Percentiles rank a stretch among this genome's conserved stretches.
Conservation (phyloP, 2,888 invertebrate genomes). For the Rotaria socialis region DNA sequence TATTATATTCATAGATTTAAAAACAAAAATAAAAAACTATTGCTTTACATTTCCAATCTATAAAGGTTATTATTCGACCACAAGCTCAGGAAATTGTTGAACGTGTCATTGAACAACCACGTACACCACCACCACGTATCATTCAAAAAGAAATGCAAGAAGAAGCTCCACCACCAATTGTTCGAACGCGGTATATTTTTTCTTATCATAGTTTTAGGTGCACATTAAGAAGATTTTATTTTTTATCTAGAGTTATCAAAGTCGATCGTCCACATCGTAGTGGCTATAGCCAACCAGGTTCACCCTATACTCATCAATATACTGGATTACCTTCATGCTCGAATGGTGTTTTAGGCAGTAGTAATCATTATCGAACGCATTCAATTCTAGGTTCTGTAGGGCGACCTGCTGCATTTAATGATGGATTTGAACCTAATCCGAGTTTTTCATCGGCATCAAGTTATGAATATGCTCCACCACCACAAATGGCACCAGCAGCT, state of each 20-base stretch:
- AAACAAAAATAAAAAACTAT: too few species aligned
- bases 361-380: not conserved
- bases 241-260: slow-evolving; percentile 39
- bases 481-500: not conserved
- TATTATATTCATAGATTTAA: not conserved
- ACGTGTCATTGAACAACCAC: slow-evolving; percentile 46
- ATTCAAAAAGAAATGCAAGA: slow-evolving; percentile 46
- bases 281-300: slow-evolving; percentile 12
- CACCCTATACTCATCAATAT: not conserved
- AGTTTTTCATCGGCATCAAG: slow-evolving; percentile 20
- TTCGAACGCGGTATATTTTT: slow-evolving; percentile 41
- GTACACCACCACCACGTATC: slow-evolving; percentile 46
- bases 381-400: not conserved
- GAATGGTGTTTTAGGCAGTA: not conserved
- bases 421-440: not conserved
- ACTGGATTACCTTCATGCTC: not conserved
- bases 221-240: not conserved
- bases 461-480: slow-evolving; percentile 33
- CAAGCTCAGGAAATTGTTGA: slow-evolving; percentile 46
- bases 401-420: not conserved
- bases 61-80: slow-evolving; percentile 43
- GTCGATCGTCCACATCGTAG: slow-evolving; percentile 39
- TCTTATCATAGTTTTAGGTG: not conserved
- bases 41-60: too few species aligned
- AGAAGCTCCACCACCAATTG: slow-evolving; percentile 46